Conservation (phyloP, 2,888 invertebrate genomes). For the Zele albiditarsus region DNA sequence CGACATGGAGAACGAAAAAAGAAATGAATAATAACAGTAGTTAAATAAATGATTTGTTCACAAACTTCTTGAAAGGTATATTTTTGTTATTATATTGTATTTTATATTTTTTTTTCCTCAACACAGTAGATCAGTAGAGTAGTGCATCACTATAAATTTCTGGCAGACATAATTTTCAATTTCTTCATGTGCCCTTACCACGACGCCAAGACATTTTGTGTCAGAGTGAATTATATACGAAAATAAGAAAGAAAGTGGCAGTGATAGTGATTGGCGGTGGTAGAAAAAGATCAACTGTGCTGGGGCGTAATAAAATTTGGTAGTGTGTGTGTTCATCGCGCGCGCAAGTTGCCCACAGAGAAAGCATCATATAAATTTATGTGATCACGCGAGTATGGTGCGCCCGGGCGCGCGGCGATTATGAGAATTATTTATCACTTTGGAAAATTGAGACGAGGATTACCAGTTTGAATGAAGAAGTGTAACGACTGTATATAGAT, state of each 20-base stretch:
- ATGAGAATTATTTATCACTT: slow-evolving; percentile 35
- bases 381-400: slow-evolving; percentile 20
- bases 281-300: slow-evolving; percentile 36
- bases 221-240: slow-evolving; percentile 16
- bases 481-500: slow-evolving; percentile 19
- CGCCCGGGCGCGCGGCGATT: slow-evolving; percentile 26
- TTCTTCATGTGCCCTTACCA: background rate
- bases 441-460: slow-evolving; percentile 39
- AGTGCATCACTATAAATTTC: slow-evolving; percentile 2
- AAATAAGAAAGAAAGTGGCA: background rate
- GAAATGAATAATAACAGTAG: too few species aligned
- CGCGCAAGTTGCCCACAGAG: background rate
- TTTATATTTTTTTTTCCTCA: background rate
- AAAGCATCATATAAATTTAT: slow-evolving; percentile 25
- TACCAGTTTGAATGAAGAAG: slow-evolving; percentile 52
- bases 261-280: slow-evolving; percentile 1
- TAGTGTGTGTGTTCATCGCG: slow-evolving; percentile 9
- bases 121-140: background rate
- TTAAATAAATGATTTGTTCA: too few species aligned
- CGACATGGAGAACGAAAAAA: too few species aligned
- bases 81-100: background rate
- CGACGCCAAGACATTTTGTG: slow-evolving; percentile 33
- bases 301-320: slow-evolving; percentile 33
- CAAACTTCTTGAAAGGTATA: too few species aligned
- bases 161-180: slow-evolving; percentile 30